phyloP scores from a whole-genome alignment of 2,113 vertebrate genomes.

The Hyperopisus bebe region DNA sequence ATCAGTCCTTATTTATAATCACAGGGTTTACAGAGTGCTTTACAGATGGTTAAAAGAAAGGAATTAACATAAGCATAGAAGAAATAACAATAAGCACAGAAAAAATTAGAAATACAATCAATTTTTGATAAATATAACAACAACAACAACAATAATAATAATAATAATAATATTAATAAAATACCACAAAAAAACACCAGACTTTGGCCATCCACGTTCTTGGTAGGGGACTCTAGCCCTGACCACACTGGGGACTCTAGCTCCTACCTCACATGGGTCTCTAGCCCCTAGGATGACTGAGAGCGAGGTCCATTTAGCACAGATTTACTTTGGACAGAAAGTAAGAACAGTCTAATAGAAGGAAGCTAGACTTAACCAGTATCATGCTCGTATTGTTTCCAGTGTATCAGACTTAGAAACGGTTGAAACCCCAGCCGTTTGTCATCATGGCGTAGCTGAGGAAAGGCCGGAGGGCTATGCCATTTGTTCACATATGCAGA shows the following conservation, averaged over 20 bases:
- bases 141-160: background rate
- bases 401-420: background rate
- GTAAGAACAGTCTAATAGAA: background rate
- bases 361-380: background rate
- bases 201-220: background rate
- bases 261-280: background rate
- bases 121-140: background rate
- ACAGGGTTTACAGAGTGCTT: background rate
- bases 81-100: background rate
- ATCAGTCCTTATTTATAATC: background rate
- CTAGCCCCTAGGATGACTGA: background rate
- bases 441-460: background rate
- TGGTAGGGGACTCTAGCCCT: background rate
- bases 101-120: background rate
- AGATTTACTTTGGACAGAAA: background rate
- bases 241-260: background rate
- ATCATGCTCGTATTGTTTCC: background rate
- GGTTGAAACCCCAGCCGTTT: background rate
- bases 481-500: too few species aligned
- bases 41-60: background rate
- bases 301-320: background rate
- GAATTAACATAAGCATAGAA: background rate
- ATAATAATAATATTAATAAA: background rate
- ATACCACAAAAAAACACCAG: background rate
- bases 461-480: background rate